Percentiles rank a stretch among this genome's conserved stretches.
Conservation (phyloP, 2,113 vertebrate species). For the Coptodon rendalli region DNA sequence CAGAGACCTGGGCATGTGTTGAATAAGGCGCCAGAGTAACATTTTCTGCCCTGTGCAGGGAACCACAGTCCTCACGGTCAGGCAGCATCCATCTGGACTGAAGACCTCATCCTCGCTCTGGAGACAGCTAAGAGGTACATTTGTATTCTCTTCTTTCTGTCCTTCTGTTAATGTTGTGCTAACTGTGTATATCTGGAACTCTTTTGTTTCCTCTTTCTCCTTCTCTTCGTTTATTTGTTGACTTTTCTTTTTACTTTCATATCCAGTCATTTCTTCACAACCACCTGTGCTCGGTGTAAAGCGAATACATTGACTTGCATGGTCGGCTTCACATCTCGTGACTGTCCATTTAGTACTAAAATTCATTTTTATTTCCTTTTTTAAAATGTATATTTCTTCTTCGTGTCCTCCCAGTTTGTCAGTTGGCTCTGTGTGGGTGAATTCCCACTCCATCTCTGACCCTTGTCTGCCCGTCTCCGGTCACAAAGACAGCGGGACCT, state of each 20-base stretch:
- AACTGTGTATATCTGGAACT: not conserved
- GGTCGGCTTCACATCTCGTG: not conserved
- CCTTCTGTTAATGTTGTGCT: not conserved
- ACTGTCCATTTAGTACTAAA: not conserved
- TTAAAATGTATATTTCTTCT: not conserved
- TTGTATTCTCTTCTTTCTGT: not conserved
- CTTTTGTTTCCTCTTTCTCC: not conserved
- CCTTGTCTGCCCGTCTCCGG: conserved; percentile 76
- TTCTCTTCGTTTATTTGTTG: not conserved
- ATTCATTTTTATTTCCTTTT: not conserved
- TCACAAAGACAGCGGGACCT: conserved; percentile 78
- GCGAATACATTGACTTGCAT: not conserved
- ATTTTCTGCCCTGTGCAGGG: conserved; percentile 26
- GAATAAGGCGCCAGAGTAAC: accelerated
- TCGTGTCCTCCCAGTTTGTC: conserved; percentile 64
- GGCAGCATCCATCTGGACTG: conserved; percentile 84
- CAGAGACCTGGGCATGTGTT: not conserved
- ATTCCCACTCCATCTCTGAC: conserved; percentile 77
- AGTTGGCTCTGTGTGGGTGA: conserved; percentile 82
- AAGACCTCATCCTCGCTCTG: conserved; percentile 81
- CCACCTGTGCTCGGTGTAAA: not conserved
- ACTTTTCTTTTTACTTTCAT: not conserved
- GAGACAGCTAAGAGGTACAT: conserved; percentile 77
- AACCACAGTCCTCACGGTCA: conserved; percentile 78
- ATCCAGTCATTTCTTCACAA: not conserved